phyloP scores from a whole-genome alignment of 53 echinoderm and acorn worm species.

The Pentamera pediparva region DNA sequence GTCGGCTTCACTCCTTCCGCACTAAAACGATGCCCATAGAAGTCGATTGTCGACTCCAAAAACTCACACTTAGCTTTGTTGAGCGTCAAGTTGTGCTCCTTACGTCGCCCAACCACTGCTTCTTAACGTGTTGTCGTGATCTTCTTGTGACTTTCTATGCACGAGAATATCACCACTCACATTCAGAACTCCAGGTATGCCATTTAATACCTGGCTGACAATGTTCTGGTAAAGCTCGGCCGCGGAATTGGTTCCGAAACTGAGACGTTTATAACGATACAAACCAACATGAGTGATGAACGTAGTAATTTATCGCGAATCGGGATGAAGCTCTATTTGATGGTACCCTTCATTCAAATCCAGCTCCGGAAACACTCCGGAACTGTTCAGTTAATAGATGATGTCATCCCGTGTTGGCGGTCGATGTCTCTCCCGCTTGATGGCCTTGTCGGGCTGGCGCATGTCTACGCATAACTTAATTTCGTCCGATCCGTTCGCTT shows the following conservation, averaged over 20 bases:
- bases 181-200: conserved; percentile 42
- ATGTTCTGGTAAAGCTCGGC: conserved; percentile 64
- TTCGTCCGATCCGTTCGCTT: conserved; percentile 28
- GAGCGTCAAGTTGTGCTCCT: not conserved
- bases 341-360: conserved; percentile 41
- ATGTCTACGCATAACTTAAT: conserved; percentile 47
- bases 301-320: conserved; percentile 52
- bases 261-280: conserved; percentile 61
- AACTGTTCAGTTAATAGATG: conserved; percentile 17
- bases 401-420: conserved; percentile 40
- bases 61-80: conserved; percentile 26
- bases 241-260: conserved; percentile 58
- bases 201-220: conserved; percentile 37
- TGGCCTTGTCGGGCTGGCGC: conserved; percentile 34
- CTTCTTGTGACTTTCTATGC: conserved; percentile 15
- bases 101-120: conserved; percentile 21
- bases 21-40: conserved; percentile 31
- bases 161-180: conserved; percentile 43
- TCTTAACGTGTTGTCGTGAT: conserved; percentile 20
- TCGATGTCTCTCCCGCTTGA: conserved; percentile 40
- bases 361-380: conserved; percentile 28
- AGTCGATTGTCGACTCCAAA: conserved; percentile 6
- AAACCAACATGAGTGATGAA: conserved; percentile 63
- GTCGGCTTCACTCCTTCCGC: conserved; percentile 32
- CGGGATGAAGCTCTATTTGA: conserved; percentile 37